Percentiles rank a stretch among this genome's conserved stretches.
Conservation (phyloP, 2,797 vertebrate species). For the Chelidonichthys spinosus region DNA sequence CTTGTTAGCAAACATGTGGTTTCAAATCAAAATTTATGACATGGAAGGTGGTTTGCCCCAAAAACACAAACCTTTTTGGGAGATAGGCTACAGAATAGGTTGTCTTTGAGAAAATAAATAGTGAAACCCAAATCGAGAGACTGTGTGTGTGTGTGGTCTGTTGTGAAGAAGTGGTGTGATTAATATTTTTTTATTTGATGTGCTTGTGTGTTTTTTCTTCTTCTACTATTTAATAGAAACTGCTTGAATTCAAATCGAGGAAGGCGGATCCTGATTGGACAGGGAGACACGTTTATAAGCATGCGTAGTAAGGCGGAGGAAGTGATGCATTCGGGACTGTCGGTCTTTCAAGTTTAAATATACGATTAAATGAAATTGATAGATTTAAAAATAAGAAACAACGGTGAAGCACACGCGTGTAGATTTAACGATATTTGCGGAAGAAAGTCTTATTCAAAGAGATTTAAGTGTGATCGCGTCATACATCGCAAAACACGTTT, state of each 20-base stretch:
- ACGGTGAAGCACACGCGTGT: background rate
- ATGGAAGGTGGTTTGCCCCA: constrained; percentile 90
- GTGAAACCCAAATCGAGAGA: constrained; percentile 87
- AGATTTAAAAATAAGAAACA: no score
- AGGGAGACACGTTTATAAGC: constrained; percentile 16
- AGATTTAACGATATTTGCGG: no score
- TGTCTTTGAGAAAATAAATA: constrained; percentile 99
- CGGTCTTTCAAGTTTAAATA: background rate
- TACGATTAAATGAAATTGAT: no score
- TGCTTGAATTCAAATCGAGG: constrained; percentile 56
- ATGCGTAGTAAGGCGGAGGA: constrained; percentile 54
- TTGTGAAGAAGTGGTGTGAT: constrained; percentile 44
- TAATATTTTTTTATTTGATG: background rate
- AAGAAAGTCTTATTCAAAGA: rapidly evolving
- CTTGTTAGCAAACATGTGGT: constrained; percentile 98
- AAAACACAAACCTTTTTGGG: constrained; percentile 83
- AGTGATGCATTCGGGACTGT: background rate
- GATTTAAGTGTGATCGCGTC: background rate
- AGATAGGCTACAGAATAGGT: constrained; percentile 93
- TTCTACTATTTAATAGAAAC: background rate
- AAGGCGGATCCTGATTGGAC: constrained; percentile 53
- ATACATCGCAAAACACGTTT: background rate
- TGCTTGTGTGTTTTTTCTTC: background rate
- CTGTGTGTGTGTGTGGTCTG: constrained; percentile 64
- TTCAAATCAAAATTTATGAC: constrained; percentile 90